These are phyloP conservation scores for Sylvietta virens DNA, from an alignment of 2,113 vertebrate genomes.

Conservation along the genomic window DNA sequence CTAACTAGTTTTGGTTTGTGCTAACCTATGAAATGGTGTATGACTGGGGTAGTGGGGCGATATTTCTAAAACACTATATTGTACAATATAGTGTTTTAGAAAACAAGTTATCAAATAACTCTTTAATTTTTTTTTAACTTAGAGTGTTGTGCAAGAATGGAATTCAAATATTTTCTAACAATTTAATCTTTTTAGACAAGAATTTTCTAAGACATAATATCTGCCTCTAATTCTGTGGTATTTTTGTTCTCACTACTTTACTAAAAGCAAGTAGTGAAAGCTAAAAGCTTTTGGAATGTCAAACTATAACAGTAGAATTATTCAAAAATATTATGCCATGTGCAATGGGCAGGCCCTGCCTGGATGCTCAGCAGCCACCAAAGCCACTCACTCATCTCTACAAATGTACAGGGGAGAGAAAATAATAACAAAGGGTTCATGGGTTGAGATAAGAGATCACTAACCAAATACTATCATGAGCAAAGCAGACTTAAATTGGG, in stretches of 20 bases:
- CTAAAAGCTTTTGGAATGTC: neutral
- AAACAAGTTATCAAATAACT: neutral
- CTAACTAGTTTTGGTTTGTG: neutral
- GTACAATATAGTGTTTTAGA: neutral
- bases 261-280: neutral
- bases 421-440: neutral
- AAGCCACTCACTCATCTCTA: neutral
- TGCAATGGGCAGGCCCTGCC: rapidly evolving
- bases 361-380: neutral
- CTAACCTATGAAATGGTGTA: neutral
- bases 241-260: neutral
- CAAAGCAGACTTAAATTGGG: neutral
- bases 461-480: no score
- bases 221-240: neutral
- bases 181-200: neutral
- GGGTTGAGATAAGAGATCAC: neutral
- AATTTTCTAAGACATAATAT: neutral
- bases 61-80: no score
- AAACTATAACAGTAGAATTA: neutral
- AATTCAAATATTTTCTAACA: neutral
- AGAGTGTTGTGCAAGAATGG: neutral
- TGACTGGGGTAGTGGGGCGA: neutral
- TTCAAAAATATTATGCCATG: neutral
- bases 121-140: neutral
- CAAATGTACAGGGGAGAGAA: neutral